These are phyloP conservation scores for Liodrosophila aerea DNA, from an alignment of 2,888 invertebrate species.

Conservation along the genomic window DNA sequence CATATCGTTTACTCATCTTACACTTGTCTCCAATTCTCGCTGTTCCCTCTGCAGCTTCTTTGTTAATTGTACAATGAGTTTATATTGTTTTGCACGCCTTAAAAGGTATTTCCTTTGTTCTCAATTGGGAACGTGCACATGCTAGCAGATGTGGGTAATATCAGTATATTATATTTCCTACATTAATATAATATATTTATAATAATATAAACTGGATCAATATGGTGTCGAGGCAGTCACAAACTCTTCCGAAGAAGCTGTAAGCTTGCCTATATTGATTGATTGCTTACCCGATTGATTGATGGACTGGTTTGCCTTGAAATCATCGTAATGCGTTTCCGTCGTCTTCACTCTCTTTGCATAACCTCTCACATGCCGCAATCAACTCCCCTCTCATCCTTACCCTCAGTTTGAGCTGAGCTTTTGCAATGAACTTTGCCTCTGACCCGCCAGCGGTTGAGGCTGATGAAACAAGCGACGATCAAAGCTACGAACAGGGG, in stretches of 20 bases:
- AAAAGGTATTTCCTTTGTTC: constrained; percentile 52
- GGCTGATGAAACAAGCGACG: too few species aligned
- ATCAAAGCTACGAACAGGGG: neutral
- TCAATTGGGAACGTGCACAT: constrained; percentile 23
- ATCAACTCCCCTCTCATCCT: neutral
- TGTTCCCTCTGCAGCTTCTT: constrained; percentile 17
- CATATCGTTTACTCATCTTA: constrained; percentile 44
- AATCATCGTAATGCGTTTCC: constrained; percentile 58
- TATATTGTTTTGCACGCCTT: constrained; percentile 55
- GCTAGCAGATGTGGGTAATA: too few species aligned
- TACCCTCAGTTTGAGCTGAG: constrained; percentile 6
- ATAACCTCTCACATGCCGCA: constrained; percentile 36
- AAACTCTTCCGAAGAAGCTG: constrained; percentile 29
- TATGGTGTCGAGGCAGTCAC: too few species aligned
- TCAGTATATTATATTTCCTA: too few species aligned
- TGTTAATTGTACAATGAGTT: constrained; percentile 25
- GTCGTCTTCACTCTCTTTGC: constrained; percentile 37
- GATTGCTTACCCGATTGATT: constrained; percentile 28
- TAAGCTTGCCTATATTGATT: constrained; percentile 9
- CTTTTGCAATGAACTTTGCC: constrained; percentile 54
- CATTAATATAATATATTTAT: too few species aligned
- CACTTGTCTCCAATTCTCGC: constrained; percentile 4
- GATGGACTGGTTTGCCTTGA: constrained; percentile 55
- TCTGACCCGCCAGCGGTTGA: constrained; percentile 31
- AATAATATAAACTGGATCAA: too few species aligned